These are phyloP conservation scores for Aspidiotus destructor DNA, from an alignment of 2,888 invertebrate species.

Conservation along the genomic window DNA sequence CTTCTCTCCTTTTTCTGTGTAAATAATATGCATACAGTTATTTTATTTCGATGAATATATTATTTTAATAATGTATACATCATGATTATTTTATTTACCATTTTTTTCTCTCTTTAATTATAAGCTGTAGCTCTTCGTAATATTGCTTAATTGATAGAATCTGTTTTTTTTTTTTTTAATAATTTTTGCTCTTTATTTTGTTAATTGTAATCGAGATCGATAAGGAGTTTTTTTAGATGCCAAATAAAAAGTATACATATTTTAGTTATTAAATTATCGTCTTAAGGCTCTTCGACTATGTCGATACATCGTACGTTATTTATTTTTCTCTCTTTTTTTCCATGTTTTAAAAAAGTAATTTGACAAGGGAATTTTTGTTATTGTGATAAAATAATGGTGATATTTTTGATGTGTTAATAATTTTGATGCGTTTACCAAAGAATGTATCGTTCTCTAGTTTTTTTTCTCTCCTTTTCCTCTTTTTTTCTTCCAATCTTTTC, in stretches of 20 bases:
- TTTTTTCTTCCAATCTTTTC: no score
- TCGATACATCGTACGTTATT: not conserved
- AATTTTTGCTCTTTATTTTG: not conserved
- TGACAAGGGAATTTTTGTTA: constrained; percentile 1
- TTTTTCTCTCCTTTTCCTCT: no score
- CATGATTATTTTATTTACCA: not conserved
- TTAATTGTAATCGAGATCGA: not conserved
- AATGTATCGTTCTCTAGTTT: no score
- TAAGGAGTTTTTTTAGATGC: not conserved
- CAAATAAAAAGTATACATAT: constrained; percentile 1
- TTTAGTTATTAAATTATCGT: not conserved
- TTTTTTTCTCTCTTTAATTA: no score
- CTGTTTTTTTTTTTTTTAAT: not conserved
- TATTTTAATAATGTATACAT: not conserved
- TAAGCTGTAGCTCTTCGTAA: not conserved
- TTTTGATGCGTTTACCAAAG: no score
- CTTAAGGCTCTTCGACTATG: no score
- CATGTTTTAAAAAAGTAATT: not conserved
- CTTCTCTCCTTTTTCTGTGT: not conserved
- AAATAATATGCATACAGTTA: not conserved
- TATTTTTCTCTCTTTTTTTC: not conserved
- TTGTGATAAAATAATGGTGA: not conserved
- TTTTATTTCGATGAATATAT: not conserved
- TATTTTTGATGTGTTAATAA: no score
- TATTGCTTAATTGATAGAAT: not conserved